Evolutionary conservation across 2,888 invertebrate species (phyloP), one percentile per base, ranked within the genome.

Genomic region (Plagodis pulveraria): DNA sequence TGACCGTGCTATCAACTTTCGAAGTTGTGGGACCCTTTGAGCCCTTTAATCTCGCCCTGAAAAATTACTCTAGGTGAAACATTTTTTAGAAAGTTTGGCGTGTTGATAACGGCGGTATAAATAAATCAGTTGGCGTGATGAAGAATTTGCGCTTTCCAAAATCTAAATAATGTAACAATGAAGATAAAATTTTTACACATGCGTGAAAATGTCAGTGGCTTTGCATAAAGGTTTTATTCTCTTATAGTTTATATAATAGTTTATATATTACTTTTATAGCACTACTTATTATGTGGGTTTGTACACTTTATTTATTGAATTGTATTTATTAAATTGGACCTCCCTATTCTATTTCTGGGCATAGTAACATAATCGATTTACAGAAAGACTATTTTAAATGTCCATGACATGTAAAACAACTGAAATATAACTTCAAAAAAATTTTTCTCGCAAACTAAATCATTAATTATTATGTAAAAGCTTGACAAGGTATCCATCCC

Each of bases 31-130:
- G 56, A 60, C 68, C 65, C 66, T 58, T 56, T 63, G 48, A 68
- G 68, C 64, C 60, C 66, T 71, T 71, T 71, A 74, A 73, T 73
- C 72, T 72, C 53, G 57, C 58, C 54, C 63, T 69, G 69, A 74
- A 72, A 73, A 74, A 73, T 70, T 71, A 63, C 68, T 63, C 68
- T 67, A 60, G 53, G 57, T 60, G 61, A 66, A 66, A 70, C 70
- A 59, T 44, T 59, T 54, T 56, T 49, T 22, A 11, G 4, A 61
- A 60, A 61, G 45, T 52, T 52, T 33, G 65, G 68, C 68, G 65
- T 71, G 69, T 45, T 63, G 67, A 65, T 69, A 69, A 65, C 69
- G 58, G 60, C 44, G 64, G 63, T 66, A 72, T 77, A 72, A n/a
- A n/a, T n/a, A n/a, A 76, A 76, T 74, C 74, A 74, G 58, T 64